Conservation (phyloP, 2,797 vertebrate species). For the Mycteria americana region DNA sequence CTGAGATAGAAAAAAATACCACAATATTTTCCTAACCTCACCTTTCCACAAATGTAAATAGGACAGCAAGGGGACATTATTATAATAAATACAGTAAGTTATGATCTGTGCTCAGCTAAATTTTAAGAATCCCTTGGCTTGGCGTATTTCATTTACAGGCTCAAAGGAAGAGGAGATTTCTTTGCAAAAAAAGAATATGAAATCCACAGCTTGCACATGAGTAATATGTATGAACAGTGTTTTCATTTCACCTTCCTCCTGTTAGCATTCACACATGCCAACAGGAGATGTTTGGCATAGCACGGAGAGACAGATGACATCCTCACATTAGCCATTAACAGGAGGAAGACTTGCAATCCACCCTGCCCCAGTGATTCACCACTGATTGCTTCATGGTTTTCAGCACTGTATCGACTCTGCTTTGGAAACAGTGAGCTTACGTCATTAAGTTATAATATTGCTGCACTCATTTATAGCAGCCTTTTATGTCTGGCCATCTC, state of each 20-base stretch:
- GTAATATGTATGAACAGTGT: neutral
- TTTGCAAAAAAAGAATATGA: neutral
- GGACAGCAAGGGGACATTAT: neutral
- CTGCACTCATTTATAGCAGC: neutral
- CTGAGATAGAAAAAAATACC: neutral
- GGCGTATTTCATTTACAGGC: neutral
- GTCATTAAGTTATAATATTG: neutral
- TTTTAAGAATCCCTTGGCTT: neutral
- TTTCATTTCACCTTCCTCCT: conserved; percentile 24
- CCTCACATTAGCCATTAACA: neutral
- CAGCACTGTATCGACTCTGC: accelerated
- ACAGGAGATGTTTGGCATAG: neutral
- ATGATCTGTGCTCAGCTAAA: accelerated
- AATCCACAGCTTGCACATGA: neutral
- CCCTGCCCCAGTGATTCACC: neutral
- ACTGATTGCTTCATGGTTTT: neutral
- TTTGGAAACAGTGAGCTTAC: neutral
- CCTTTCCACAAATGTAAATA: neutral
- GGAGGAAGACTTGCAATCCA: neutral
- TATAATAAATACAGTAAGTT: neutral
- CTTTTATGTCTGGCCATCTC: neutral
- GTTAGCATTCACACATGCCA: neutral
- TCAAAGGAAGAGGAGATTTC: neutral
- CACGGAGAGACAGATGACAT: accelerated
- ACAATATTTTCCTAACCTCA: neutral